Evolutionary conservation across 2,888 invertebrate genomes (phyloP).

Genomic region (Metallyticus violacea): DNA sequence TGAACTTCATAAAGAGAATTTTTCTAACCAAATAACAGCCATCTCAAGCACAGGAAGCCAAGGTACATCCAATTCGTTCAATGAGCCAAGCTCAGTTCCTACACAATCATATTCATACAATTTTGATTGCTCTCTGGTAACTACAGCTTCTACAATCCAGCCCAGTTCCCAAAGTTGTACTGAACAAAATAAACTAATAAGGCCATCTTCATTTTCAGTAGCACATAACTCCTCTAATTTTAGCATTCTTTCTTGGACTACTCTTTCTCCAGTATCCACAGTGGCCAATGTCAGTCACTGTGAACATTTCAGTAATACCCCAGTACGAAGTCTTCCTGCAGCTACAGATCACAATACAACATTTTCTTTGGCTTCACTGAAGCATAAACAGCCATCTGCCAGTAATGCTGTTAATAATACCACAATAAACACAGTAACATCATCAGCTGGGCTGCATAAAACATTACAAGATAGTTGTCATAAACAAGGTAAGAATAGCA

Average conservation of each 20-base stretch:
- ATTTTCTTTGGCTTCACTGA: neutral
- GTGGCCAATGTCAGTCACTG: neutral
- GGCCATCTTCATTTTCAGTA: slow-evolving; percentile 35
- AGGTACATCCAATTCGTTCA: neutral
- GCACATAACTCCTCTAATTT: slow-evolving; percentile 47
- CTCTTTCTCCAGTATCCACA: slow-evolving; percentile 40
- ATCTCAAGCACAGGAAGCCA: neutral
- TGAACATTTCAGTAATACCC: neutral
- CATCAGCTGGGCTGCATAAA: neutral
- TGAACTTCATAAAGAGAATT: neutral
- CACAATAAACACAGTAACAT: neutral
- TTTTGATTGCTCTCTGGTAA: neutral
- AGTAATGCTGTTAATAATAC: neutral
- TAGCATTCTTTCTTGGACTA: slow-evolving; percentile 47
- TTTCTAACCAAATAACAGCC: neutral
- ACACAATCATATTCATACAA: neutral
- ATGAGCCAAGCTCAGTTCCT: neutral
- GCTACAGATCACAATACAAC: neutral
- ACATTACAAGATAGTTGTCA: neutral
- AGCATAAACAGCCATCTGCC: neutral
- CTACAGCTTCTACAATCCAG: too few relatives aligned
- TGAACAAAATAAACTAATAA: neutral
- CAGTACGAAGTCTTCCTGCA: neutral
- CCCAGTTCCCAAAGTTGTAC: neutral
- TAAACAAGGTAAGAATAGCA: neutral